A percentile compares a stretch with the other conserved stretches of the same genome.
Evolutionary conservation across 2,797 vertebrate genomes (phyloP).

Genomic region (Pantherophis vulpinus): DNA sequence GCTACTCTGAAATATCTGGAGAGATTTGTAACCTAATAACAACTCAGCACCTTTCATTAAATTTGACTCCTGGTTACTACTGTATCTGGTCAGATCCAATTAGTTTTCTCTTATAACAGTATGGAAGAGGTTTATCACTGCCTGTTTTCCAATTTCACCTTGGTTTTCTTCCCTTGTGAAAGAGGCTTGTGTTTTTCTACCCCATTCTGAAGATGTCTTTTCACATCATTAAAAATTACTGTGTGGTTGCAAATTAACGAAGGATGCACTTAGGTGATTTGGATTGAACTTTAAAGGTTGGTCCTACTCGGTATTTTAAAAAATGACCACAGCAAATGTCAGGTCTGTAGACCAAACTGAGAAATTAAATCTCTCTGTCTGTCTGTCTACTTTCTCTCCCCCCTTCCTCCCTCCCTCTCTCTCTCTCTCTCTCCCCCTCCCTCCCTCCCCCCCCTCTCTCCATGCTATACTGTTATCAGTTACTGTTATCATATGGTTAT

Average conservation of each 20-base stretch:
- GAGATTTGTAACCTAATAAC: not conserved
- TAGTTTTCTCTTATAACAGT: not conserved
- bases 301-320: not conserved
- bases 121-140: not conserved
- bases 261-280: not conserved
- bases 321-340: not conserved
- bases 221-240: not conserved
- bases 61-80: not conserved
- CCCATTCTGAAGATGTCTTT: not conserved
- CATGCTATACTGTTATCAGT: not conserved
- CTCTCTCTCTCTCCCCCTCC: too few relatives aligned
- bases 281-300: not conserved
- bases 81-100: not conserved
- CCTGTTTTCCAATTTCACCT: not conserved
- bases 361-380: not conserved
- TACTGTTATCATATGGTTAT: too few relatives aligned
- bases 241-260: not conserved
- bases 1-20: not conserved
- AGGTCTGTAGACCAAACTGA: not conserved
- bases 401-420: too few relatives aligned
- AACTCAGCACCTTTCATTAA: not conserved
- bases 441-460: not conserved
- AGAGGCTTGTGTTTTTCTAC: not conserved
- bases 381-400: too few relatives aligned
- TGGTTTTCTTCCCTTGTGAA: not conserved